These are phyloP conservation scores for Pantala flavescens DNA, from an alignment of 1,140 invertebrate genomes.

Conservation along the genomic window DNA sequence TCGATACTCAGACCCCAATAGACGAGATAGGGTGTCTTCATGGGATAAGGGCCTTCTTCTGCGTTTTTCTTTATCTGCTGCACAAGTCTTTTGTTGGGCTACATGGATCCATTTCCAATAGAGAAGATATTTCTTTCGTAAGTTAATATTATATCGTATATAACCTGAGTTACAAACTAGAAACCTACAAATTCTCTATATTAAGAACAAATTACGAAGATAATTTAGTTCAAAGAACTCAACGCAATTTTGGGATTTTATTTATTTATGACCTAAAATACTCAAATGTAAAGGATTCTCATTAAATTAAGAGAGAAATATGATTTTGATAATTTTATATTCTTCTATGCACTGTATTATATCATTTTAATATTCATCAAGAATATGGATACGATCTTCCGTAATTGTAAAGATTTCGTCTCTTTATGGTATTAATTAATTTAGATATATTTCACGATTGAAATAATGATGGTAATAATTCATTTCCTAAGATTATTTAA, in stretches of 20 bases:
- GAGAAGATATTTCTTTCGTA: background rate
- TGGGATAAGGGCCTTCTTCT: background rate
- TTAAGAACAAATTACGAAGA: background rate
- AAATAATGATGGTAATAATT: too few relatives aligned
- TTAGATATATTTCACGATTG: too few relatives aligned
- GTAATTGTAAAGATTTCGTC: too few relatives aligned
- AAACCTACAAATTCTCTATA: background rate
- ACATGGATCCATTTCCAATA: background rate
- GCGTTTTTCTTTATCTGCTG: background rate
- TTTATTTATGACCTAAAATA: background rate
- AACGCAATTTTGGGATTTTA: background rate
- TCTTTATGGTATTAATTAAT: too few relatives aligned
- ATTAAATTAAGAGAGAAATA: background rate
- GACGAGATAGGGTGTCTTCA: background rate
- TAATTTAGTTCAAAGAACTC: background rate
- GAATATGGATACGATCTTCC: too few relatives aligned
- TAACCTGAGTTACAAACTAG: background rate
- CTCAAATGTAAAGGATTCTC: background rate
- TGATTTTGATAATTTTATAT: background rate
- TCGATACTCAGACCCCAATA: conserved; percentile 26
- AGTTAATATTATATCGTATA: background rate
- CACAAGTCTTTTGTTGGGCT: background rate
- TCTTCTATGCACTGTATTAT: too few relatives aligned
- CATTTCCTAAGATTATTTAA: too few relatives aligned
- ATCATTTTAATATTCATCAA: too few relatives aligned